Percentiles rank a stretch among this genome's conserved stretches.
Conservation (phyloP, 1,140 invertebrate genomes). For the Drosophila virilis region DNA sequence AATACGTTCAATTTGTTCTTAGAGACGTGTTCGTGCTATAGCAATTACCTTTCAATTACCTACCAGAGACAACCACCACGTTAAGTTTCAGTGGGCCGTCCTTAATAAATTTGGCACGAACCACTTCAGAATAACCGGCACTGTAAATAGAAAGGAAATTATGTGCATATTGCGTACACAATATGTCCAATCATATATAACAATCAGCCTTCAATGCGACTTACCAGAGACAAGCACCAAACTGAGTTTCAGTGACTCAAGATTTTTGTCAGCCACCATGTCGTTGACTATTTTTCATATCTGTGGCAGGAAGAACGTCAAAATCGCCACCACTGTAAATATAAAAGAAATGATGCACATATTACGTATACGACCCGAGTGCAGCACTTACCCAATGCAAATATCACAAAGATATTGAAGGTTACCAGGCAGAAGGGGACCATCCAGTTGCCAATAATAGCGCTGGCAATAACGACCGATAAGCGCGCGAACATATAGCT, state of each 20-base stretch:
- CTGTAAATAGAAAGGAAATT: background rate
- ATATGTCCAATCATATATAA: too few relatives aligned
- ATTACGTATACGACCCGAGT: background rate
- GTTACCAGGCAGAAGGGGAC: background rate
- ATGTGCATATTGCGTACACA: background rate
- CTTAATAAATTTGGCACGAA: background rate
- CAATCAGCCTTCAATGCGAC: too few relatives aligned
- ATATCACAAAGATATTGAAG: conserved; percentile 41
- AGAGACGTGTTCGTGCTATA: too few relatives aligned
- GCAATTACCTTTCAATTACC: too few relatives aligned
- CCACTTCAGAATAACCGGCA: background rate
- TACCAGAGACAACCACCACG: background rate
- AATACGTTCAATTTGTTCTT: too few relatives aligned
- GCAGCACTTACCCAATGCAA: conserved; percentile 19
- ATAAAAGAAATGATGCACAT: background rate
- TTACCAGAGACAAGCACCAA: background rate
- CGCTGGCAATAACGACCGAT: conserved; percentile 1
- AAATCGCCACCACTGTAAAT: conserved; percentile 5
- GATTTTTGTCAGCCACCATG: too few relatives aligned
- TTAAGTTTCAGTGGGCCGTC: too few relatives aligned
- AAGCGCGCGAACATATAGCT: conserved; percentile 1
- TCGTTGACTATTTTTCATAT: too few relatives aligned
- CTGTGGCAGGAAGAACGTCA: background rate
- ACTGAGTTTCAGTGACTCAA: too few relatives aligned
- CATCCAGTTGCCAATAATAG: background rate